Conservation (phyloP, 2,797 vertebrate species). For the Chloroceryle amazona region DNA sequence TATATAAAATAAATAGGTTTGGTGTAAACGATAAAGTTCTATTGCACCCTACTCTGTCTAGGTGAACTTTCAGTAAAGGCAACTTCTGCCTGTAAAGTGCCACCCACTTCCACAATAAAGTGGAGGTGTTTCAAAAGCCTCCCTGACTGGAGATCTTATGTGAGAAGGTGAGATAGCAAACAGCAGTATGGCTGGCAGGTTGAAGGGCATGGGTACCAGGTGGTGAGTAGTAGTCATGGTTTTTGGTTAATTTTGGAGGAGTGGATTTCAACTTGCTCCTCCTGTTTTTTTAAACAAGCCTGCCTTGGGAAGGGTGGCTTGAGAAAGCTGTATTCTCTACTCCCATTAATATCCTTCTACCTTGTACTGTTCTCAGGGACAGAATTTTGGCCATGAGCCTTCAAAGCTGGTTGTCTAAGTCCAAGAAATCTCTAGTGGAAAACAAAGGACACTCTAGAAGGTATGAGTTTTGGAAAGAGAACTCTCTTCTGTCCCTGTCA, state of each 20-base stretch:
- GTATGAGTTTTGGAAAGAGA: background rate
- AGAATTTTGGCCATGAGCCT: background rate
- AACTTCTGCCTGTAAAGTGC: background rate
- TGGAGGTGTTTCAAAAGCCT: background rate
- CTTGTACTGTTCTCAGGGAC: background rate
- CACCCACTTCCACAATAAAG: fast-evolving
- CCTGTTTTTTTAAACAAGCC: background rate
- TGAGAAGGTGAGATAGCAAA: background rate
- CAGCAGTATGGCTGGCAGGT: background rate
- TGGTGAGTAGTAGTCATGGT: background rate
- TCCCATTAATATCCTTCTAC: background rate
- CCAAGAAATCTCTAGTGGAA: background rate
- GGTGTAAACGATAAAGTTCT: background rate
- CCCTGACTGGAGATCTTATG: background rate
- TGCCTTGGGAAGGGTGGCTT: background rate
- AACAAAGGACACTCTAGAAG: background rate
- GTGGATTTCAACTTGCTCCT: background rate
- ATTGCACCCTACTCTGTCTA: background rate
- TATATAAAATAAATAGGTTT: background rate
- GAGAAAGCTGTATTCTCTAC: background rate
- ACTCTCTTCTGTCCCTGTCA: background rate
- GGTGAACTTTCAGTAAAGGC: background rate
- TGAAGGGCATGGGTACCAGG: background rate
- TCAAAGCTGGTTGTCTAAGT: background rate
- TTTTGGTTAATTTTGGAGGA: background rate